phyloP scores from a whole-genome alignment of 2,888 invertebrate genomes.

The Agrochola lota region DNA sequence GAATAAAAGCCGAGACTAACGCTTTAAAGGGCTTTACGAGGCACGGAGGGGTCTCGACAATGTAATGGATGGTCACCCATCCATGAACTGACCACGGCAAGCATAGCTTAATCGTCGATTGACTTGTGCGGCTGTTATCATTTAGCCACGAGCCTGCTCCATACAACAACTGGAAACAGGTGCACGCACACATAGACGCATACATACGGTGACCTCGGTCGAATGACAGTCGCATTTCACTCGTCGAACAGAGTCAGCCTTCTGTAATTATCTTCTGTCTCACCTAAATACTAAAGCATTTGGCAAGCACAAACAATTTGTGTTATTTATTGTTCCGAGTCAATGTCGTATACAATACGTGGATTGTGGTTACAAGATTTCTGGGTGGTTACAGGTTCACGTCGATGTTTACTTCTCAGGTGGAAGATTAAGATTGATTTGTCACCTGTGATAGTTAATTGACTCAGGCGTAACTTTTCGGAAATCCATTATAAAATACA shows the following conservation, averaged over 20 bases:
- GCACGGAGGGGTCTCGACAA: no score
- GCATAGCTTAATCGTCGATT: no score
- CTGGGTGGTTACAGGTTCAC: conserved; percentile 10
- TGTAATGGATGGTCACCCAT: no score
- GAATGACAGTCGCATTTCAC: neutral
- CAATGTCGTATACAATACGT: conserved; percentile 47
- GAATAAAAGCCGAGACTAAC: no score
- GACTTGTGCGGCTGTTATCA: no score
- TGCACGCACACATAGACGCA: neutral
- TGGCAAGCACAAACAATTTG: conserved; percentile 67
- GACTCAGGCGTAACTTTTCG: no score
- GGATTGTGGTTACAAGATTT: conserved; percentile 29
- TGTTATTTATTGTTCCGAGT: conserved; percentile 59
- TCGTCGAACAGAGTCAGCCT: neutral
- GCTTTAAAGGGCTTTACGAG: no score
- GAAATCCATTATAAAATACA: no score
- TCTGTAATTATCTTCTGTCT: conserved; percentile 18
- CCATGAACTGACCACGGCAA: no score
- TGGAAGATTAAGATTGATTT: neutral
- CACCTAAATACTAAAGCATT: conserved; percentile 66
- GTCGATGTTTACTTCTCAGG: neutral
- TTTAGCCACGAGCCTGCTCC: no score
- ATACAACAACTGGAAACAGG: neutral
- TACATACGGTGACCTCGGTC: neutral
- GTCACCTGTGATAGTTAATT: no score